Evolutionary conservation across 2,888 invertebrate species (phyloP).

Genomic region (Pantelozetes paolii): DNA sequence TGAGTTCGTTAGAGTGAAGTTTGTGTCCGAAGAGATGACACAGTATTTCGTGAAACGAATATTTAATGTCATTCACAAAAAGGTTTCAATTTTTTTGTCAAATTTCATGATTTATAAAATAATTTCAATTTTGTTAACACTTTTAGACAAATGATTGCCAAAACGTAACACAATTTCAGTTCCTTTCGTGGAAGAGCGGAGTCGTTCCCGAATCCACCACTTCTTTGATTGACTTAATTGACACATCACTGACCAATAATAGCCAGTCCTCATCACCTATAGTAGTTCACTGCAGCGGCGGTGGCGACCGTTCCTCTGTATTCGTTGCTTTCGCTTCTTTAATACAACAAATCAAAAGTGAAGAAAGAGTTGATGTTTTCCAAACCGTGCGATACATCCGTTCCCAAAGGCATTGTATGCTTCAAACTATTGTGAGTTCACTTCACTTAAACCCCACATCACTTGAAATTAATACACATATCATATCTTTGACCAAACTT

Average conservation of each 20-base stretch:
- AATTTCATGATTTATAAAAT: not conserved
- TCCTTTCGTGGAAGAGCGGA: slow-evolving; percentile 42
- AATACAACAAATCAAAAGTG: slow-evolving; percentile 74
- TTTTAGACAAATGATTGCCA: slow-evolving; percentile 39
- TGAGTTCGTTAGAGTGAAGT: slow-evolving; percentile 79
- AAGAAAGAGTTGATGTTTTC: slow-evolving; percentile 80
- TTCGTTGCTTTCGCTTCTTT: slow-evolving; percentile 82
- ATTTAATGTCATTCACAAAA: slow-evolving; percentile 69
- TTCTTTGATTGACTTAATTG: slow-evolving; percentile 40
- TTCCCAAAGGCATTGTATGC: slow-evolving; percentile 74
- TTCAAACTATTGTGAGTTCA: slow-evolving; percentile 72
- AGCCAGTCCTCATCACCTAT: slow-evolving; percentile 38
- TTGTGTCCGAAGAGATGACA: slow-evolving; percentile 80
- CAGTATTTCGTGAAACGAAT: slow-evolving; percentile 85
- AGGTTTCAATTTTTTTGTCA: slow-evolving; percentile 49
- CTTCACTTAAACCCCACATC: no score
- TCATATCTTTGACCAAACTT: no score
- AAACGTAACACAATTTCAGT: slow-evolving; percentile 41
- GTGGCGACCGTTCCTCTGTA: slow-evolving; percentile 82
- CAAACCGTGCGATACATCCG: slow-evolving; percentile 75
- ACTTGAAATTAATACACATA: no score
- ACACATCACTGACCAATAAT: slow-evolving; percentile 36
- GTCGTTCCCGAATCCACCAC: slow-evolving; percentile 43
- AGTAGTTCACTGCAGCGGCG: slow-evolving; percentile 58
- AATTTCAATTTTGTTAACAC: not conserved